Percentiles rank a stretch among this genome's conserved stretches.
Conservation (phyloP, 2,113 vertebrate genomes). For the Anser cygnoides region DNA sequence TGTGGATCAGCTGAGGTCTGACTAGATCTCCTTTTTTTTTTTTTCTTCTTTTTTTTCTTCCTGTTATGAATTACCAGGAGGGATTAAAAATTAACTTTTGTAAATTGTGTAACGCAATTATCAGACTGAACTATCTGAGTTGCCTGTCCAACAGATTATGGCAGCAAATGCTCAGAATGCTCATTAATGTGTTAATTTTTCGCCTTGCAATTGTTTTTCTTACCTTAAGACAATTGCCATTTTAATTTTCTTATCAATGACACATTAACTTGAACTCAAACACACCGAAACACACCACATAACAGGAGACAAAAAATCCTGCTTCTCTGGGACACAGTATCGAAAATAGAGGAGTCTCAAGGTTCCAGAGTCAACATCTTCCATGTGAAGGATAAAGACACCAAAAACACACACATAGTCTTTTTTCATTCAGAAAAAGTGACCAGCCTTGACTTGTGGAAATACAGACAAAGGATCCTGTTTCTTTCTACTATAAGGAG, state of each 20-base stretch:
- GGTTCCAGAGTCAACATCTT: background rate
- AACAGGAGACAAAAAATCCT: background rate
- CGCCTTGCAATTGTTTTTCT: background rate
- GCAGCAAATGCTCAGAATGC: background rate
- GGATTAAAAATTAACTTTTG: background rate
- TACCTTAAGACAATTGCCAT: background rate
- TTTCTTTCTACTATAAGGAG: background rate
- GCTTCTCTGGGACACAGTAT: background rate
- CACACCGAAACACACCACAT: background rate
- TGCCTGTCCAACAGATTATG: background rate
- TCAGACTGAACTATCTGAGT: background rate
- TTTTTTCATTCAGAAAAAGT: background rate
- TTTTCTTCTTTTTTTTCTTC: background rate
- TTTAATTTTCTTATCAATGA: background rate
- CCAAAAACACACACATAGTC: background rate
- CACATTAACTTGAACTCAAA: background rate
- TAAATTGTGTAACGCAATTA: background rate
- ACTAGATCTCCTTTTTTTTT: background rate
- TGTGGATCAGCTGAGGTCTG: background rate
- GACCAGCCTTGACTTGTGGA: background rate
- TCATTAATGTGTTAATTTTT: background rate
- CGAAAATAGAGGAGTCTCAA: background rate
- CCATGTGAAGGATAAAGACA: background rate
- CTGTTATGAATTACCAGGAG: background rate
- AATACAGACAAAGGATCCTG: background rate